Base-by-base conservation (phyloP, 2,113 vertebrate species). In the Ptyas mucosa region DNA sequence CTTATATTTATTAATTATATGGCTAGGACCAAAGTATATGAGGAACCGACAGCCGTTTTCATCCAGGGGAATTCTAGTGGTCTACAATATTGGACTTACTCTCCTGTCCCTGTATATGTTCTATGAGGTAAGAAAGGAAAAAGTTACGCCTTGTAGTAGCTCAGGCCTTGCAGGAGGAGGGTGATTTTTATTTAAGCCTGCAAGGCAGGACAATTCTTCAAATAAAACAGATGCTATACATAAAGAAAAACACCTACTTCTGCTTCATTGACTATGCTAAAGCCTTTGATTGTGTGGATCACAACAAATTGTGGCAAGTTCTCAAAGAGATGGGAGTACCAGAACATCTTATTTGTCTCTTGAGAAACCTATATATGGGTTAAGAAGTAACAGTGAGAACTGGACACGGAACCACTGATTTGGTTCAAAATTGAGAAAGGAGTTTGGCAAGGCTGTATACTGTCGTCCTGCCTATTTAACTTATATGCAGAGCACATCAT, bases 21-120 rank as follows among this genome's bases (percentile, higher is more conserved):
- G 99, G 99, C 94, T 98, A 94, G 99, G 99, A 96, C 99, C 99
- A 93, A 99, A 98, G 96, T 99, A 98, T 97, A 99, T 99, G 99
- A 98, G 95, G 95, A 98, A 98, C 89, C 98, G 97, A 93, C 98
- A 98, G 57, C 98, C 99, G 0, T 98, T 98, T 95, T 98, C 98
- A 20, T 99, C 98, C 98, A 98, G 98, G 95, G 97, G 98, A 14
- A 92, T 99, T 96, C 96, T 99, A 95, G 98, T 99, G 96, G 54
- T 99, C 91, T 99, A 99, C 97, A 99, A 99, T 97, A 97, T 99
- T 91, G 98, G 98, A 95, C 98, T 99, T 89, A 99, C 98, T 0
- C 95, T 99, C 92, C 97, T 99, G 95, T 99, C 99, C 57, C 96
- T 99, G 81, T 99, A 99, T 97, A 99, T 99, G 99, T 99, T 99